phyloP scores from a whole-genome alignment of 2,797 vertebrate genomes.

The Periparus ater region DNA sequence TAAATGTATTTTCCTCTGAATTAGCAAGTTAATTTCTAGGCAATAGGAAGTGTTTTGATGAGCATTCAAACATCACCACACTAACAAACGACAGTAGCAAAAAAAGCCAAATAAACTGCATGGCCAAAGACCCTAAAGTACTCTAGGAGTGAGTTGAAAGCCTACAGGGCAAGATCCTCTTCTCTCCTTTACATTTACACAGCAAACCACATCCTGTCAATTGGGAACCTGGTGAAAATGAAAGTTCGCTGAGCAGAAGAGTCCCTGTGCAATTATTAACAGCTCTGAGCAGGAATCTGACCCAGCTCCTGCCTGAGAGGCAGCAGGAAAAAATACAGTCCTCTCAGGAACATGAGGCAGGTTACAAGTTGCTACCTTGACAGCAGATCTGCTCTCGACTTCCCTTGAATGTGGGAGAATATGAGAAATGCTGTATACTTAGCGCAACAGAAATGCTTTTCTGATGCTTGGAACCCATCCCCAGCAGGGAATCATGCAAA shows the following conservation, averaged over 20 bases:
- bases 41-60: not conserved
- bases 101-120: not conserved
- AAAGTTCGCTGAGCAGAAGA: not conserved
- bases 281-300: not conserved
- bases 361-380: not conserved
- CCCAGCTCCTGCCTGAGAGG: not conserved
- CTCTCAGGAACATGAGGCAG: not conserved
- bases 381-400: not conserved
- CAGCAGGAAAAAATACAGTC: not conserved
- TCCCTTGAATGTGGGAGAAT: not conserved
- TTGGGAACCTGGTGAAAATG: conserved; percentile 31
- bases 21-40: not conserved
- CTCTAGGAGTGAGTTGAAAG: not conserved
- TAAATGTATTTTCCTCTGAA: not conserved
- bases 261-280: not conserved
- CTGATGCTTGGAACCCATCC: not conserved
- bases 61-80: not conserved
- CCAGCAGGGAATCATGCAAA: not conserved
- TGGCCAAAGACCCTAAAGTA: not conserved
- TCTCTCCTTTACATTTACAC: not conserved
- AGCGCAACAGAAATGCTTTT: not conserved
- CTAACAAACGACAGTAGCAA: not conserved
- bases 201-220: conserved; percentile 65
- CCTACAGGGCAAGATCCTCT: not conserved
- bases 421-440: not conserved